Base-by-base conservation (phyloP, 2,888 invertebrate genomes). In the Eurytoma californica region DNA sequence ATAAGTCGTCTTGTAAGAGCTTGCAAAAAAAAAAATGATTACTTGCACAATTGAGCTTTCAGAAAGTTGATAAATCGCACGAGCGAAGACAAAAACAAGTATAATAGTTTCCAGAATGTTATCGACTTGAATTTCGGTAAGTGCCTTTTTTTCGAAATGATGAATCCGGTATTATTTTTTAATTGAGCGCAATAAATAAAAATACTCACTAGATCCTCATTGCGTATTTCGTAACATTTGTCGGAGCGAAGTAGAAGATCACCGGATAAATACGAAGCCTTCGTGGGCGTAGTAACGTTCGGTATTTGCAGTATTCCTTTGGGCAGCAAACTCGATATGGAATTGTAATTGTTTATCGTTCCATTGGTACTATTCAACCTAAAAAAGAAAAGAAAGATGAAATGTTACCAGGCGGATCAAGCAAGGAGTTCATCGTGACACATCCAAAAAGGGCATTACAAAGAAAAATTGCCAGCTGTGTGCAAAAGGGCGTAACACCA, bases 151-250 rank as follows among this genome's bases (percentile, higher is more conserved):
- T n/a, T n/a, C n/a, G n/a, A n/a, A n/a, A n/a, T n/a, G n/a, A n/a
- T n/a, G n/a, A n/a, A n/a, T n/a, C n/a, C n/a, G n/a, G n/a, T n/a
- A n/a, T n/a, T n/a, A n/a, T n/a, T n/a, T n/a, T n/a, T n/a, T n/a
- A n/a, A n/a, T n/a, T n/a, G n/a, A n/a, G n/a, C n/a, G 16, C 39
- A 2, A 63, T 14, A 7, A 81, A 39, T 39, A 39, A 39, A 39
- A 39, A 39, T 39, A 39, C 39, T 86, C 83, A 87, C 87, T 86
- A 84, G 58, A 69, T 87, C 83, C 0, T 82, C 80, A 66, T 85
- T 84, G 65, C 72, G 79, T 66, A 86, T 80, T 49, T 87, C 84
- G 79, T 86, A 88, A 78, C 82, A 85, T 67, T 81, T 84, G 16
- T 85, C 84, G 58, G 83, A 81, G 3, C 74, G 72, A 68, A 83